Base-by-base conservation (phyloP, 2,797 vertebrate genomes). In the Clarias platycephalus region DNA sequence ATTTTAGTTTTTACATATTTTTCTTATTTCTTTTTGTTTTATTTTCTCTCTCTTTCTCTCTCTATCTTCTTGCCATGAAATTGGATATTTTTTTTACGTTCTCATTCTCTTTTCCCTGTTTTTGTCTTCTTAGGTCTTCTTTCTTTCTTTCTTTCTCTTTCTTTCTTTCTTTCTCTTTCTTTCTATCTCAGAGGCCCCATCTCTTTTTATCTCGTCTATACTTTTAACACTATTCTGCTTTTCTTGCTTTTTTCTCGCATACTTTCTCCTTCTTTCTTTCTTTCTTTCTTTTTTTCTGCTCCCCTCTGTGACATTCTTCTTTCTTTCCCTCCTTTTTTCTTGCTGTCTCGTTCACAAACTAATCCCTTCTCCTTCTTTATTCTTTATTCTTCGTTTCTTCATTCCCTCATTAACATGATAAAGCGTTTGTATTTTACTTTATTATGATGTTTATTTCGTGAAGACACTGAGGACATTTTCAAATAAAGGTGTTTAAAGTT, bases 271-370 rank as follows among this genome's bases (percentile, higher is more conserved):
- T n/a, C 64, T 3, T 67, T 64, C 68, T 79, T 28, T 83, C 87
- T 76, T 72, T 85, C 68, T 80, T 82, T 4, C 60, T 75, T 57
- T 57, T 79, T 40, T 86, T 87, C 87, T 83, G 26, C 49, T 9
- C 60, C 31, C n/a, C 28, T 13, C 60, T 53, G 3, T 37, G 31
- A 22, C 31, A 5, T 67, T 20, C 63, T 57, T 68, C 24, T 84
- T 60, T 86, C 84, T 87, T 49, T 53, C 89, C 83, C 87, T 85
- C 76, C 4, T 76, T 76, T 10, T 58, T 57, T 22, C 74, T 76
- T 34, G 6, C 7, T 76, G 8, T 6, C n/a, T 55, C 15, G 55
- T 49, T 75, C 8, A 49, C 44, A 18, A 3, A 28, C n/a, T 26
- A 18, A 53, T 74, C 15, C 16, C 53, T 40, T 37, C 55, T 31